Base-by-base conservation (phyloP, 2,888 invertebrate species). In the Andrena praecox region DNA sequence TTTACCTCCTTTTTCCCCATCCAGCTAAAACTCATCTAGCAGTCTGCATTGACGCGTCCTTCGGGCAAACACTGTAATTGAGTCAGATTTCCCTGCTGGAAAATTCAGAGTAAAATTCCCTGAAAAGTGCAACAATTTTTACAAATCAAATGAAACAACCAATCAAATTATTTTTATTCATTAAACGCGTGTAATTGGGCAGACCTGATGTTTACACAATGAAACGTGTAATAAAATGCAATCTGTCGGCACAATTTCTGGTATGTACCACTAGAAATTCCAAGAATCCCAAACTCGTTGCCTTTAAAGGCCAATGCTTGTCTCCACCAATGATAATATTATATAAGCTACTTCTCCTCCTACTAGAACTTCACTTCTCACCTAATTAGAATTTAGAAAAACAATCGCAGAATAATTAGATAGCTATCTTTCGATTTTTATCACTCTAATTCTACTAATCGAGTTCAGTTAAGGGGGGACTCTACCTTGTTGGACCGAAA, bases 1-100 rank as follows among this genome's bases (percentile, higher is more conserved):
- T 60, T 56, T 70, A 10, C 59, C 12, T 59, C 70, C 10, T n/a
- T 54, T 42, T 69, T 48, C 68, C 68, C 24, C 64, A 42, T 50
- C 48, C 56, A 16, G 31, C 29, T 31, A 16, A 6, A 54, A n/a
- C 20, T 42, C 42, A 42, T 42, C 42, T 42, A 42, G 42, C 33
- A n/a, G 20, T 52, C 56, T 31, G 66, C 72, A 77, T 77, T 54
- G 80, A 68, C 71, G 50, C 63, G 62, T 7, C 42, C 64, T 48
- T 42, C 35, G 66, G 66, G 10, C 50, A 73, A 82, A 50, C n/a
- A 29, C 20, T 31, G 42, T 35, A 29, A 24, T 63, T 52, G 68
- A 35, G 24, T n/a, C 24, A 24, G 52, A 50, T 59, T 69, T 72
- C 24, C 42, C 10, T 66, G 29, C 27, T 20, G 35, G 10, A 2